A percentile compares a stretch with the other conserved stretches of the same genome.
Conservation (phyloP, 2,113 vertebrate species). For the Larimichthys crocea region DNA sequence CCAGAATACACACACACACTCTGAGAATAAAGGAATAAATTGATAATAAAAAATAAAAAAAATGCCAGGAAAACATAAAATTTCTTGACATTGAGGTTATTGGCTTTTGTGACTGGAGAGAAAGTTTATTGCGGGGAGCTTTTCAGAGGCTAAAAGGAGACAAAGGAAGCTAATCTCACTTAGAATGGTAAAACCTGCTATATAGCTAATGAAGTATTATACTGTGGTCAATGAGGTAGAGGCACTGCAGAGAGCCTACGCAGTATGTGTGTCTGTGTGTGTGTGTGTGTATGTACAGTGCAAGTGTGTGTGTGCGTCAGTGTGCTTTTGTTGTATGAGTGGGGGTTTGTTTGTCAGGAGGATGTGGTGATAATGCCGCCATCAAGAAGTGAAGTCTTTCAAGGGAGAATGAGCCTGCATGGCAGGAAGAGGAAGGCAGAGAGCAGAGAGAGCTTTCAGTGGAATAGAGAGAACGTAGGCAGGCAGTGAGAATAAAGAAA, state of each 20-base stretch:
- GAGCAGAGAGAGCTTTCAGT: slow-evolving; percentile 24
- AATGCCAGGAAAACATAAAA: slow-evolving; percentile 73
- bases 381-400: slow-evolving; percentile 66
- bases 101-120: slow-evolving; percentile 61
- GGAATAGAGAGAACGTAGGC: neutral
- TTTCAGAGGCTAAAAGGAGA: slow-evolving; percentile 67
- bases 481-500: slow-evolving; percentile 10
- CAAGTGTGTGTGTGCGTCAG: slow-evolving; percentile 24
- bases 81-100: slow-evolving; percentile 72
- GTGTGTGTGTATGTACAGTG: slow-evolving; percentile 3
- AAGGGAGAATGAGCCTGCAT: slow-evolving; percentile 63
- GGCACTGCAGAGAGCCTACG: slow-evolving; percentile 59
- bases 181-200: slow-evolving; percentile 74
- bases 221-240: slow-evolving; percentile 73
- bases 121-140: slow-evolving; percentile 65
- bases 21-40: slow-evolving; percentile 67
- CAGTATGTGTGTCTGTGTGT: slow-evolving; percentile 30
- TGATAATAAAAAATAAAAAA: slow-evolving; percentile 55
- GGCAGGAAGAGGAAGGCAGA: slow-evolving; percentile 18
- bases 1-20: slow-evolving; percentile 54
- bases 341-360: slow-evolving; percentile 66
- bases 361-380: slow-evolving; percentile 56
- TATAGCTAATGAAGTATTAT: slow-evolving; percentile 81
- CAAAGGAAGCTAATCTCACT: slow-evolving; percentile 77
- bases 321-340: slow-evolving; percentile 29